Base-by-base conservation (phyloP, 2,888 invertebrate genomes). In the Oxycera nigricornis region DNA sequence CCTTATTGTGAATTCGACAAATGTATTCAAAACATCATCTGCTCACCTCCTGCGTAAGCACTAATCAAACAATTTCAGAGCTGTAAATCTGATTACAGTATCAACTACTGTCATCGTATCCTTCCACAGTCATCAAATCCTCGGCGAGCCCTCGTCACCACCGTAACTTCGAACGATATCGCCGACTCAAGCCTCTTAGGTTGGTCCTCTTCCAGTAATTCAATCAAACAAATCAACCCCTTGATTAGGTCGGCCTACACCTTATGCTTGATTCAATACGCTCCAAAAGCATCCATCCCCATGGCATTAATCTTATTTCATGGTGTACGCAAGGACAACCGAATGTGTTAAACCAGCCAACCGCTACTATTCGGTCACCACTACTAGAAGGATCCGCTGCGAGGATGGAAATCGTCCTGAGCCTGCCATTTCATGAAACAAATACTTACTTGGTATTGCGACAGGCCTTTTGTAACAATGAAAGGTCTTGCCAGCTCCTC, bases 201-300 rank as follows among this genome's bases (percentile, higher is more conserved):
- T 26, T n/a, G 31, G 31, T 52, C 55, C 30, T 70, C 70, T 70
- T 52, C 17, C 50, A 65, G 61, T 76, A 76, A 76, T 76, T 76
- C 75, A 76, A 76, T 76, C 75, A 76, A 75, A 76, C 73, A 75
- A 76, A 74, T 76, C 76, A 76, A 76, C 76, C 76, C 76, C 74
- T 76, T 76, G 76, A 76, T 76, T 76, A 76, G 76, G 75, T 73
- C 70, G 41, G 67, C 68, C 59, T 61, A 75, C 39, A 72, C 73
- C 52, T 50, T 31, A n/a, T n/a, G 59, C 30, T 30, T 41, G 17
- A 41, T 72, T 41, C 30, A n/a, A 7, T 28, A 61, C 61, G 55
- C 72, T 61, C 57, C 59, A 57, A 57, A 72, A 59, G 35, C 41
- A 72, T n/a, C n/a, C n/a, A n/a, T 17, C 50, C 62, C 73, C 50